Percentiles rank a stretch among this genome's conserved stretches.
Conservation (phyloP, 2,797 vertebrate species). For the Rhinella marina region DNA sequence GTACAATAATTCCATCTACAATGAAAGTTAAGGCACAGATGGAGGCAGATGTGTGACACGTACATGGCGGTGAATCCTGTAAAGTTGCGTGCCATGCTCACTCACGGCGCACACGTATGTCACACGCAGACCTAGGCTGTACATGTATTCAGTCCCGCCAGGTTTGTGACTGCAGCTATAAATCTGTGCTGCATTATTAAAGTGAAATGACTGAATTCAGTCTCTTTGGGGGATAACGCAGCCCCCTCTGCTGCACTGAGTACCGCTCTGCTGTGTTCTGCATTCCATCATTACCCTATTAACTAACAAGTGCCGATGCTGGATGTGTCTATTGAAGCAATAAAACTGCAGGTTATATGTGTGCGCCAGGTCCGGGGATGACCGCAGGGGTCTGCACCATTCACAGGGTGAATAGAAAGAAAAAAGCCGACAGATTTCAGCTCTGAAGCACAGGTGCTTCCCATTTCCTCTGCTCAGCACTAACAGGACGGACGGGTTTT, state of each 20-base stretch:
- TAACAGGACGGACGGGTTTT: conserved; percentile 12
- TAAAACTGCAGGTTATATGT: neutral
- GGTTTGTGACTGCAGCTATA: neutral
- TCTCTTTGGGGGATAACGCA: neutral
- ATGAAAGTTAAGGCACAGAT: no score
- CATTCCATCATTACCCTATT: conserved; percentile 19
- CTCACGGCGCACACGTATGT: neutral
- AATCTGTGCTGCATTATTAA: neutral
- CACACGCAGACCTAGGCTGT: neutral
- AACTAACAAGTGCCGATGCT: neutral
- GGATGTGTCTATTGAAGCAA: neutral
- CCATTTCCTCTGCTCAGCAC: conserved; percentile 31
- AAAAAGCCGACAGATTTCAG: neutral
- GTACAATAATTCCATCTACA: no score
- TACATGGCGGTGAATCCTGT: no score
- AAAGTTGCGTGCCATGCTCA: no score
- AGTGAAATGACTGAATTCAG: neutral
- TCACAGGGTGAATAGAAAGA: neutral
- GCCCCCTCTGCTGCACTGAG: neutral
- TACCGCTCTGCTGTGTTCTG: neutral
- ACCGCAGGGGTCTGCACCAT: neutral
- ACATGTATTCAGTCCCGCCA: neutral
- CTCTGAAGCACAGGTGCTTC: conserved; percentile 19
- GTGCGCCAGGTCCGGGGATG: neutral
- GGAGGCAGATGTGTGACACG: no score